These are phyloP conservation scores for Ormyrus rosae DNA, from an alignment of 2,888 invertebrate species.

Conservation along the genomic window DNA sequence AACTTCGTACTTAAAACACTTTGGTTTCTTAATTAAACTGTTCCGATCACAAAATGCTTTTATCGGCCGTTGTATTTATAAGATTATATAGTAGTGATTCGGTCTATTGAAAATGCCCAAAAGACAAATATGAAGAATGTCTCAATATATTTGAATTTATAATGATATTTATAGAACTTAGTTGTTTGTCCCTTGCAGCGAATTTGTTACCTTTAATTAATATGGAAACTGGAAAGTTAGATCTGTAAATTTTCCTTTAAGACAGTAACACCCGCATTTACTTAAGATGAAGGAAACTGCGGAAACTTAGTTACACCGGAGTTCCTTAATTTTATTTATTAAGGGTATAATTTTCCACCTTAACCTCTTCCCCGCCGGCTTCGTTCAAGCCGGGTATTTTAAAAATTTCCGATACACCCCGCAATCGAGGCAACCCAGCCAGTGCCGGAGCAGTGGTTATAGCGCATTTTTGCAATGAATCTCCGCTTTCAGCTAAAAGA, in stretches of 20 bases:
- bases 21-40: constrained; percentile 5
- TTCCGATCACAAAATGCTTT: neutral
- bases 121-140: neutral
- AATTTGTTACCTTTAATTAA: constrained; percentile 50
- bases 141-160: constrained; percentile 36
- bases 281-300: constrained; percentile 47
- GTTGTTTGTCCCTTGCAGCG: constrained; percentile 19
- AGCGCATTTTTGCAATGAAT: too few species aligned
- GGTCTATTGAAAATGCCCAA: too few species aligned
- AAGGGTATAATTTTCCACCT: constrained; percentile 32
- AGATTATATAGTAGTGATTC: neutral
- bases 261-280: constrained; percentile 49
- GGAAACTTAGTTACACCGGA: constrained; percentile 33
- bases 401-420: constrained; percentile 1
- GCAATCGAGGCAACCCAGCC: too few species aligned
- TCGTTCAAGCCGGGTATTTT: constrained; percentile 7
- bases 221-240: constrained; percentile 45
- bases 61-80: neutral
- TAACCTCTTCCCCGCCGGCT: constrained; percentile 1
- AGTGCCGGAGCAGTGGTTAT: too few species aligned
- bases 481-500: too few species aligned
- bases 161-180: constrained; percentile 29
- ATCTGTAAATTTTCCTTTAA: constrained; percentile 53
- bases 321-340: constrained; percentile 54
- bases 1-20: constrained; percentile 13